Base-by-base conservation (phyloP, 2,113 vertebrate species). In the Oncorhynchus nerka region DNA sequence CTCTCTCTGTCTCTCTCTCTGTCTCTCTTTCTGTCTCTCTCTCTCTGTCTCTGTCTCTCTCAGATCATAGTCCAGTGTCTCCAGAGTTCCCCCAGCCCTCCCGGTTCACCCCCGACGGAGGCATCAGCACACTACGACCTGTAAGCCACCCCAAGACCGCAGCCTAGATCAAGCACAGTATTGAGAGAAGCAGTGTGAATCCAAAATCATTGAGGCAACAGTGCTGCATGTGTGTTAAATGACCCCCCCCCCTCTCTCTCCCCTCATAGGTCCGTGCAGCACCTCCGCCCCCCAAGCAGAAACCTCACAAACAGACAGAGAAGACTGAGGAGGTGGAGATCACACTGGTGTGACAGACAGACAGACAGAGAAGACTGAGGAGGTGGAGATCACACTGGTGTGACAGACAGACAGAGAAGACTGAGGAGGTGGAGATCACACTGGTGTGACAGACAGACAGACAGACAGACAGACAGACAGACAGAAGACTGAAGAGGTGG, bases 281-380 rank as follows among this genome's bases (percentile, higher is more conserved):
- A 48, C 98, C 98, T 0, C 98, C 98, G 0, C 97, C 97, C 4
- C 98, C 97, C 0, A 97, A 96, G 0, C 98, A 98, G 87, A 95
- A 95, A 19, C 89, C 94, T 19, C 95, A 96, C 55, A 91, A 95
- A 80, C 88, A 93, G 0, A 65, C 94, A 2, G 97, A 98, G 87
- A 99, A 98, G 90, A 94, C 95, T 0, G 98, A 99, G 88, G 98
- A 99, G 19, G 98, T 99, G 91, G 98, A 99, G 81, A 98, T 99
- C 85, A 99, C 98, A 0, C 94, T 99, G 90, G 98, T 99, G 91
- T 99, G 93, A 95, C 69, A 74, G 62, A 3, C 28, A 28, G 3
- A 28, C 69, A 74, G 62, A 80, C 88, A 93, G 0, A 98, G 87
- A 99, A 98, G 90, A 94, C 95, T 0, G 98, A 99, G 88, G 98